A percentile compares a stretch with the other conserved stretches of the same genome.
Evolutionary conservation across 1,140 invertebrate species (phyloP).

Genomic region (Belonocnema kinseyi): DNA sequence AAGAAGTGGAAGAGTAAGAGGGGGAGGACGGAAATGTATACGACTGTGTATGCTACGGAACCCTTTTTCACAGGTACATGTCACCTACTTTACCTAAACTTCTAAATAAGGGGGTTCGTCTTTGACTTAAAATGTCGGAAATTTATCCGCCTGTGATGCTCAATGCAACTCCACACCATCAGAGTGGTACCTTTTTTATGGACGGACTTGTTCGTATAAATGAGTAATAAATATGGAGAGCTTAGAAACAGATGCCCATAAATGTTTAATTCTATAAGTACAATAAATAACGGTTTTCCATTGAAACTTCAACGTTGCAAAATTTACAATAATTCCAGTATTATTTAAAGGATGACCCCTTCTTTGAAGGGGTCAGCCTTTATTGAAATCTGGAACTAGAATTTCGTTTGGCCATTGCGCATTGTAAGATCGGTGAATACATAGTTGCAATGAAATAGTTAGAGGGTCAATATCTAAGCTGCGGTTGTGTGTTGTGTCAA

Average conservation of each 20-base stretch:
- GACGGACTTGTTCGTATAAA: neutral
- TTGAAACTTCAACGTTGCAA: constrained; percentile 26
- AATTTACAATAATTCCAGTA: constrained; percentile 3
- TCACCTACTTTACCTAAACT: too few species aligned
- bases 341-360: neutral
- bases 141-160: too few species aligned
- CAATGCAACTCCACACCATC: too few species aligned
- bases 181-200: too few species aligned
- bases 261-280: constrained; percentile 31
- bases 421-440: neutral
- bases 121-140: too few species aligned
- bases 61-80: too few species aligned
- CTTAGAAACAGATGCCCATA: neutral
- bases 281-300: constrained; percentile 35
- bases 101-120: too few species aligned
- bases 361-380: neutral
- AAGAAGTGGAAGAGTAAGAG: too few species aligned
- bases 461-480: constrained; percentile 16
- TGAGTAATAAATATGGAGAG: neutral
- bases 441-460: constrained; percentile 46
- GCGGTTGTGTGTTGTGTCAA: constrained; percentile 33
- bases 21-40: too few species aligned
- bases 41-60: too few species aligned
- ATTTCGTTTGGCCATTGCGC: neutral
- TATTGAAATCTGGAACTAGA: constrained; percentile 5